These are phyloP conservation scores for Cranoglanis bouderius DNA, from an alignment of 2,113 vertebrate genomes.

Conservation along the genomic window DNA sequence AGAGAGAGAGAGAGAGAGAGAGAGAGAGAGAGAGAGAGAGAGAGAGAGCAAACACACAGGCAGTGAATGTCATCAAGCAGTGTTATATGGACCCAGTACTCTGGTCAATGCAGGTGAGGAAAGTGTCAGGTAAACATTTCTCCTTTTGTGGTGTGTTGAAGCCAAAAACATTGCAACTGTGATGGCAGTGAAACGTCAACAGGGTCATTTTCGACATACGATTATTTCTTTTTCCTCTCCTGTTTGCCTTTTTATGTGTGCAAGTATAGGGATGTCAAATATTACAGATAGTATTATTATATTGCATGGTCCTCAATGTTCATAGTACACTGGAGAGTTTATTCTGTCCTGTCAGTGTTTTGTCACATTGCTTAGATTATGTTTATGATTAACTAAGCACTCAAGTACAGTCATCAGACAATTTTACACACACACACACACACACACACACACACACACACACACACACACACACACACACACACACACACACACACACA, in stretches of 20 bases:
- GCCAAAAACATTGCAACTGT: slow-evolving; percentile 9
- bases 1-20: slow-evolving; percentile 37
- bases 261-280: neutral
- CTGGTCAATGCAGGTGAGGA: slow-evolving; percentile 36
- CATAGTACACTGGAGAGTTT: neutral
- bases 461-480: slow-evolving; percentile 2
- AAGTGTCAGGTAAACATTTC: slow-evolving; percentile 37
- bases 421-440: neutral
- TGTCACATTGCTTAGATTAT: slow-evolving; percentile 24
- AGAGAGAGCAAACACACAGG: slow-evolving; percentile 41
- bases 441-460: neutral
- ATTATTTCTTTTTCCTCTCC: slow-evolving; percentile 7
- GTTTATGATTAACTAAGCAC: slow-evolving; percentile 49
- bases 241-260: neutral
- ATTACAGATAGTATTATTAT: neutral
- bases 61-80: slow-evolving; percentile 28
- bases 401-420: neutral
- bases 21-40: no score
- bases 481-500: neutral
- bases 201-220: neutral
- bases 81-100: slow-evolving; percentile 25
- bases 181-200: slow-evolving; percentile 1
- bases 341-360: slow-evolving; percentile 4
- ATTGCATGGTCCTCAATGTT: neutral
- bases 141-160: slow-evolving; percentile 21